Conservation (phyloP, 2,113 vertebrate species). For the Forbesichthys agassizii region DNA sequence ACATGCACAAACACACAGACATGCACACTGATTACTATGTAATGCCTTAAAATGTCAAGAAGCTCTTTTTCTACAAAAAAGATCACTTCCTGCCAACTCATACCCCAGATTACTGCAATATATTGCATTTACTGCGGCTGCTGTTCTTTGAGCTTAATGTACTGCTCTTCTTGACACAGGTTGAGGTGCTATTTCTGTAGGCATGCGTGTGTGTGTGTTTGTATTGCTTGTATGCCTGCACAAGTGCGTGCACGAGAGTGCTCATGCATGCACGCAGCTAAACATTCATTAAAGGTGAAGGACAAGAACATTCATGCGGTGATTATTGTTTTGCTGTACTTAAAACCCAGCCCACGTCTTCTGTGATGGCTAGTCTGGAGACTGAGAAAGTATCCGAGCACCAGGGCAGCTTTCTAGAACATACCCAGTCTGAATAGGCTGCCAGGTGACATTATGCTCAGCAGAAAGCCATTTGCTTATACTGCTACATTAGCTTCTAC, state of each 20-base stretch:
- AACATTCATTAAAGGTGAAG: slow-evolving; percentile 36
- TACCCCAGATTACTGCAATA: slow-evolving; percentile 23
- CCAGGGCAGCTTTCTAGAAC: too few species aligned
- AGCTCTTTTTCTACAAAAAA: slow-evolving; percentile 31
- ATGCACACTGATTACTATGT: slow-evolving; percentile 9
- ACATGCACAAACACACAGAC: slow-evolving; percentile 3
- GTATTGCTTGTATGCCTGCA: slow-evolving; percentile 2
- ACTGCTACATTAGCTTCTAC: too few species aligned
- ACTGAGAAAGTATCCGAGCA: slow-evolving; percentile 28
- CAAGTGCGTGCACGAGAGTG: not conserved
- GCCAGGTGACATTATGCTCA: too few species aligned
- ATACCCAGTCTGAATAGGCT: too few species aligned
- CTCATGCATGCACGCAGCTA: slow-evolving; percentile 2
- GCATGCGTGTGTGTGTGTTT: not conserved
- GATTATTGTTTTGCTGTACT: slow-evolving; percentile 56
- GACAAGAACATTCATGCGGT: slow-evolving; percentile 34
- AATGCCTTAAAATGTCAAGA: slow-evolving; percentile 54
- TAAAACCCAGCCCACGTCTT: slow-evolving; percentile 46
- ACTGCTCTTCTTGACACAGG: slow-evolving; percentile 18
- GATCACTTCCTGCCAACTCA: slow-evolving; percentile 40
- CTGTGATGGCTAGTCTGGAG: slow-evolving; percentile 34
- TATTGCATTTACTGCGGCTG: not conserved
- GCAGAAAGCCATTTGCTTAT: too few species aligned
- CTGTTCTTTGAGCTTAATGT: slow-evolving; percentile 22
- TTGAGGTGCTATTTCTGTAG: slow-evolving; percentile 4